Base-by-base conservation (phyloP, 2,888 invertebrate genomes). In the Sturmia bella region DNA sequence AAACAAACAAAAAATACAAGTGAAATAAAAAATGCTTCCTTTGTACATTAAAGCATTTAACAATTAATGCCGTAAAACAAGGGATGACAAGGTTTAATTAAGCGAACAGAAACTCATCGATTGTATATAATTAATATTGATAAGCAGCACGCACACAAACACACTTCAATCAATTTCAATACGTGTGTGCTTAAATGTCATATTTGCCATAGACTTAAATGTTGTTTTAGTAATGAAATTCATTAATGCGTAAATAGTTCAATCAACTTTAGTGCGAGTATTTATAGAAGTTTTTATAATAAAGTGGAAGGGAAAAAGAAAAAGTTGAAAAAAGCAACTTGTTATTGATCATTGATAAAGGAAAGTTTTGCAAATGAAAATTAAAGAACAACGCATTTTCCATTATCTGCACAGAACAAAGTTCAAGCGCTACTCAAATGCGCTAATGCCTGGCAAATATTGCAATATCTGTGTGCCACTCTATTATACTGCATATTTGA, bases 171-270 rank as follows among this genome's bases (percentile, higher is more conserved):
- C 21, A 41, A 59, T 12, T 32, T 21, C 12, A 13, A 15, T 15
- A 24, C 11, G 2, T 45, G n/a, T 21, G 21, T 27, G 9, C 48
- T 9, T 59, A 39, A 19, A 19, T 41, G 13, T 24, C 3, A n/a
- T 27, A 52, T 52, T 63, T 72, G 72, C 72, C 19, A 73, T 52
- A 63, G 19, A 43, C 64, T 64, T 43, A 11, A 43, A 48, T 37
- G 37, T 32, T 37, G 17, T 50, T 56, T 12, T 48, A 43, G 59
- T 52, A 78, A 52, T 68, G 43, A 52, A 61, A 43, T 39, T n/a
- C 61, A 73, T 73, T 64, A 57, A 74, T 56, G 74, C 74, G 74
- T 64, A 59, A 45, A 68, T 73, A 73, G 78, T 79, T 68, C 73
- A 73, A 59, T 79, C 72, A 79, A 79, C 78, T 73, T 64, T 13